Base-by-base conservation (phyloP, 2,797 vertebrate genomes). In the Tragopan temminckii region DNA sequence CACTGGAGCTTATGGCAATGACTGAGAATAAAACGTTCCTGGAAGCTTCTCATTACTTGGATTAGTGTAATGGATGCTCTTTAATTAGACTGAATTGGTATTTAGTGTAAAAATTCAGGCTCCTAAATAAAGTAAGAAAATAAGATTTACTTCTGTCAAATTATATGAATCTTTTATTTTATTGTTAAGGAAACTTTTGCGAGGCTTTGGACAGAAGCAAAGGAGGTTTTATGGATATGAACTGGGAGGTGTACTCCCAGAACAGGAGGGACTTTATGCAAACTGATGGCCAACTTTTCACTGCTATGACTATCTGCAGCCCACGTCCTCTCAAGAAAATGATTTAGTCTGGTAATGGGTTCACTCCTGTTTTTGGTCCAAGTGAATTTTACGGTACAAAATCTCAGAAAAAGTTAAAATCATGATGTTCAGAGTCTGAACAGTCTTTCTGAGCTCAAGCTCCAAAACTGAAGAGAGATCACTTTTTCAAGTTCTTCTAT, bases 301-400 rank as follows among this genome's bases (percentile, higher is more conserved):
- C 52, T 53, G 27, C 52, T 5, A 3, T 62, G 58, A 11, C 40
- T 14, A 8, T 1, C 11, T 17, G 19, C 50, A 81, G 4, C 23
- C 9, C 21, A 2, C 5, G 0, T 8, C 27, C 33, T 74, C 58
- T 13, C 31, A 77, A 67, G 53, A 45, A 48, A 80, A 8, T 1
- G 5, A 2, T 31, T 38, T 1, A 9, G 5, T 14, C 2, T 8
- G 9, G 9, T 3, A 3, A 1, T 15, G 24, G 2, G 2, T 13
- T 71, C 3, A 3, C 7, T 79, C 19, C n/a, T 31, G 36, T 23
- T 64, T 66, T 7, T 42, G n/a, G 16, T 18, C 42, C 25, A 36
- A 16, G 24, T 4, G 53, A 78, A 8, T 24, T 74, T 27, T 53
- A 35, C 3, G 7, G 38, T 10, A 8, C 24, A 31, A 80, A 45